phyloP scores from a whole-genome alignment of 35 echinoderm and acorn worm genomes.

The Apostichopus parvimensis region DNA sequence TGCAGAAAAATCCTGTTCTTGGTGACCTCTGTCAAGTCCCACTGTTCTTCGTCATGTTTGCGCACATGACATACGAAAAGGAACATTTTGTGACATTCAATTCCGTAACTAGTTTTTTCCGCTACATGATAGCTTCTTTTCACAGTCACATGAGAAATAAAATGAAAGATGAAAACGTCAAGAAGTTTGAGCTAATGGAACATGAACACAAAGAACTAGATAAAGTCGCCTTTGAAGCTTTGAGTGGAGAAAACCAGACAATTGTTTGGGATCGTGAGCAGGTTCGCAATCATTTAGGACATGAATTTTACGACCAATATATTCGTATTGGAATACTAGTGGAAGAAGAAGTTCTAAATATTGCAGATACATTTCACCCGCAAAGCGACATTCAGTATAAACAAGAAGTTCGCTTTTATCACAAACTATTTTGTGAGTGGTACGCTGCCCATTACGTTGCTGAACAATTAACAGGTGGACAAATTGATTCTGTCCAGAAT shows the following conservation, averaged over 20 bases:
- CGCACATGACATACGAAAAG: neutral
- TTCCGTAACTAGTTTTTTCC: constrained; percentile 17
- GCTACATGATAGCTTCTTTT: neutral
- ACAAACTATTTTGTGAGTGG: constrained; percentile 45
- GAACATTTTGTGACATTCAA: neutral
- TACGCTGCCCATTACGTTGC: neutral
- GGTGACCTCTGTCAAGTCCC: neutral
- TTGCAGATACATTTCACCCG: neutral
- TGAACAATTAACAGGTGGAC: too few relatives aligned
- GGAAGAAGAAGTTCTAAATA: neutral
- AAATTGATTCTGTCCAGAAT: neutral
- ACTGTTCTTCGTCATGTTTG: neutral
- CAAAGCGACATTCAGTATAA: too few relatives aligned
- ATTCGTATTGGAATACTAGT: neutral
- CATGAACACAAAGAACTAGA: neutral
- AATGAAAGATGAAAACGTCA: neutral
- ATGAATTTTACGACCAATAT: constrained; percentile 10
- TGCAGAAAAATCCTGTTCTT: neutral
- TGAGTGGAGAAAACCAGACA: neutral
- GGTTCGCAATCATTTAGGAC: neutral
- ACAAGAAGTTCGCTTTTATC: constrained; percentile 18
- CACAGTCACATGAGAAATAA: constrained; percentile 32
- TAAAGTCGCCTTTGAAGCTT: constrained; percentile 15
- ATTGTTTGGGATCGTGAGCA: neutral
- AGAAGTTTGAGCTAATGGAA: neutral